Base-by-base conservation (phyloP, 2,888 invertebrate genomes). In the Ormyrus labotus region DNA sequence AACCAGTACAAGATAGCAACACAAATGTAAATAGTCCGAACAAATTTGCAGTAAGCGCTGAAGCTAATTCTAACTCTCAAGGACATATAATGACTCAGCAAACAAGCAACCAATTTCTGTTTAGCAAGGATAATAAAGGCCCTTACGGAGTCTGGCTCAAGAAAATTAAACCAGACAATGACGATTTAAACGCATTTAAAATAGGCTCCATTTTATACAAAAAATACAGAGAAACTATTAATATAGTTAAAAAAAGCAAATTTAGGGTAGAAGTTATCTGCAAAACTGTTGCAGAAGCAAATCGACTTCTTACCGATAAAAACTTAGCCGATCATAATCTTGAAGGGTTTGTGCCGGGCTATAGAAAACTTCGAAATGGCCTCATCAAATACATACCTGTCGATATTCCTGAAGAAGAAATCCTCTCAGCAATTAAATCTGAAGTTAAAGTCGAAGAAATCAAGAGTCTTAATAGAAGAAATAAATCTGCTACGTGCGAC, bases 101-200 rank as follows among this genome's bases (percentile, higher is more conserved):
- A 34, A 2, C 34, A 34, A 34, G 34, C 34, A 34, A 34, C 34
- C 34, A 34, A 1, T 34, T 34, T 34, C 34, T 53, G 2, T 69
- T 19, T 69, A 51, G 55, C 19, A 57, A 53, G 11, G 19, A 63
- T 6, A 73, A 73, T 11, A 45, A 48, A 10, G 74, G 65, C 2
- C 74, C 57, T 6, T 74, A n/a, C 55, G 64, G 64, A 19, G 73
- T 73, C 9, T 73, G 73, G 73, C 34, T 63, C 19, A 63, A 13
- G 8, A 51, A 73, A 47, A 64, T 53, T 45, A 64, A 64, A n/a
- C 11, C 6, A 6, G 47, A 61, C 11, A 47, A 55, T 9, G 6
- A 11, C 5, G 65, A 65, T 53, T n/a, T 74, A 11, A 74, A 55
- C 47, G 45, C 64, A 47, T 47, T 45, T 45, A 64, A 47, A 34